Base-by-base conservation (phyloP, 2,888 invertebrate species). In the Brenthis hecate region DNA sequence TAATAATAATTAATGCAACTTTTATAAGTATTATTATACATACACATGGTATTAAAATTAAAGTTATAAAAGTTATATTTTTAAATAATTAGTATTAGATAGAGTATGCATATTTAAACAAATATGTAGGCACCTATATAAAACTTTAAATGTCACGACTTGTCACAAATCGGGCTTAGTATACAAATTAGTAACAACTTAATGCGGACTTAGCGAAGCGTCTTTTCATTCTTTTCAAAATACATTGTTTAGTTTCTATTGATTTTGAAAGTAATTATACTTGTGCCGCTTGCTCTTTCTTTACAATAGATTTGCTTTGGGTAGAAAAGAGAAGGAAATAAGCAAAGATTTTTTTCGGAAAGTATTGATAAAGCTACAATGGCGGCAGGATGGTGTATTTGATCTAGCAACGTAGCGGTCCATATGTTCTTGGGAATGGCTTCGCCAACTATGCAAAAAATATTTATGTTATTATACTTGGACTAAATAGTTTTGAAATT, bases 341-440 rank as follows among this genome's bases (percentile, higher is more conserved):
- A 74, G 82, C 78, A 82, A 82, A 73, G 71, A 73, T 80, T 87
- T 90, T 88, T 88, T 89, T 87, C 81, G 73, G 76, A 80, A 84
- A 85, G 86, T 85, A 87, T 86, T 87, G 88, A 87, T 90, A 88
- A 86, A 86, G 84, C 84, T 89, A 91, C 91, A 92, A 89, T 91
- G 86, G 84, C 84, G 86, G 86, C 88, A 89, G 90, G 89, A 91
- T 89, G 89, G 90, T 88, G 88, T 91, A 87, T 92, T 91, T 92
- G 90, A 91, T 89, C 92, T 90, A 89, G 87, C 88, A 85, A 88
- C 90, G 88, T 89, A 91, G 91, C 91, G 88, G 87, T 89, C 88
- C 92, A 91, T 88, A 91, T 92, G 91, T 89, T 92, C 90, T 86
- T 86, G 89, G 88, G 91, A 91, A 92, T 88, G 80, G 88, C 89